Base-by-base conservation (phyloP, 2,797 vertebrate genomes). In the Bovichtus variegatus region DNA sequence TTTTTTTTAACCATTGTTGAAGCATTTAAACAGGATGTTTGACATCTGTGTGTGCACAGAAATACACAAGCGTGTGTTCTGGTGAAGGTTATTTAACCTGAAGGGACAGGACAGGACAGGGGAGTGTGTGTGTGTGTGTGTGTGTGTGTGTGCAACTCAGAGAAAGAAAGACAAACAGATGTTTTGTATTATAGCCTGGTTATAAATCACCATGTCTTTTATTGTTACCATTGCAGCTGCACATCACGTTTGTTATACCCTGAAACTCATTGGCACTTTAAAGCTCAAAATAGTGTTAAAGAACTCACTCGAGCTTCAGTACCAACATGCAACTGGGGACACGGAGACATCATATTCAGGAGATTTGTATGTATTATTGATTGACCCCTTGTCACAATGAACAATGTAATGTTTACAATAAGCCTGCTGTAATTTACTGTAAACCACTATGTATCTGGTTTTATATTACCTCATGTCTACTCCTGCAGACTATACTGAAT, bases 11-110 rank as follows among this genome's bases (percentile, higher is more conserved):
- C 23, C 18, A 53, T 3, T 8, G 51, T 41, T 66, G 25, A 70
- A 7, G n/a, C 5, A 36, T 29, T 58, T 31, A 47, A 29, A 38
- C 15, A 2, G 5, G 4, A 16, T 0, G 38, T 66, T 58, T 34
- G 4, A 19, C 1, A 49, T 44, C 6, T 21, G 1, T 16, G 49
- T 76, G 36, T 53, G 11, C 43, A n/a, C 13, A 78, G n/a, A 31
- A 31, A 64, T 34, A 51, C 31, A 29, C 4, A 23, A 62, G 27
- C 66, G 57, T 69, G 62, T 78, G 76, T 83, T 78, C 80, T 78
- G 64, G 61, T 87, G 87, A 90, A 64, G 80, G 88, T 67, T 3
- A 19, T 46, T 16, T 60, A 71, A 60, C 85, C 81, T 84, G 85
- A 89, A 47, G 79, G 81, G 65, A 87, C 79, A 18, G 7, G 5